Evolutionary conservation across 1,140 invertebrate species (phyloP).

Genomic region (Zaprionus africanus): DNA sequence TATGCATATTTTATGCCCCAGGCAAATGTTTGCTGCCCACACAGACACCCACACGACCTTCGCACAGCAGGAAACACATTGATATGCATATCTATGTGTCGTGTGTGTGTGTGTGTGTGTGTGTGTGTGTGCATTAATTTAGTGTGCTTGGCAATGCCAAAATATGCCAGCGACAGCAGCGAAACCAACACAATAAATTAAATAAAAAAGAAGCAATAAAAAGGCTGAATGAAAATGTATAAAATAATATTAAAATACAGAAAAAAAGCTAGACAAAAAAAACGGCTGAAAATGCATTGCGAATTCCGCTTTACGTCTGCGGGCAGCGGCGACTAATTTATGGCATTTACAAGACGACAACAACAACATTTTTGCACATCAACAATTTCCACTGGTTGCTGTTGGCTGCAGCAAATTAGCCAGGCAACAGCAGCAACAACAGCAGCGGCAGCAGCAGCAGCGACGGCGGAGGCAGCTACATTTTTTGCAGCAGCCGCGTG

Average conservation of each 20-base stretch:
- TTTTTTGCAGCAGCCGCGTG: conserved; percentile 64
- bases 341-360: conserved; percentile 79
- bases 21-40: conserved; percentile 19
- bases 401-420: conserved; percentile 77
- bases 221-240: conserved; percentile 47
- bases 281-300: conserved; percentile 43
- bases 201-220: conserved; percentile 52
- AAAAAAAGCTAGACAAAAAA: conserved; percentile 35
- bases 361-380: conserved; percentile 76
- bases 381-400: conserved; percentile 78
- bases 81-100: conserved; percentile 17
- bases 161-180: conserved; percentile 53
- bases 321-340: conserved; percentile 77
- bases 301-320: conserved; percentile 70
- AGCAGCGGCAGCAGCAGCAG: conserved; percentile 44
- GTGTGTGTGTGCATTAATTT: conserved; percentile 59
- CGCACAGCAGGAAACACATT: conserved; percentile 52
- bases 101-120: conserved; percentile 14
- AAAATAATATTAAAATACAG: conserved; percentile 28
- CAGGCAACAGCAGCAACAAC: conserved; percentile 48
- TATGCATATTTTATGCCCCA: conserved; percentile 59
- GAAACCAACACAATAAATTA: conserved; percentile 68
- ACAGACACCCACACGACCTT: conserved; percentile 69
- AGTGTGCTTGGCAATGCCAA: conserved; percentile 64
- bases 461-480: conserved; percentile 40